Evolutionary conservation across 1,140 invertebrate species (phyloP), one percentile per base, ranked within the genome.

Genomic region (Apis florea): DNA sequence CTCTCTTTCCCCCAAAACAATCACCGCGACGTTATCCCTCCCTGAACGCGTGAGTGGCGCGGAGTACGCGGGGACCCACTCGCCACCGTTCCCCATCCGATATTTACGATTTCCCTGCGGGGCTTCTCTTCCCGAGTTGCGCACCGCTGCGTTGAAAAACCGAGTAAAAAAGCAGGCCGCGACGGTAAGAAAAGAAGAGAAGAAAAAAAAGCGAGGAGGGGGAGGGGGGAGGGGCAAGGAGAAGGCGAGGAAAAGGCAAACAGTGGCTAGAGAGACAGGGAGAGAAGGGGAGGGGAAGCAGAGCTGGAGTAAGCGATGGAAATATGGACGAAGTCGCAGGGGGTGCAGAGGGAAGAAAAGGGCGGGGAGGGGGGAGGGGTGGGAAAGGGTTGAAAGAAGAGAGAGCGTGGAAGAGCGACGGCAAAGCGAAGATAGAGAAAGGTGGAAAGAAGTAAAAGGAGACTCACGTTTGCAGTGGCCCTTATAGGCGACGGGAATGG

Each of bases 401-500:
- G 13, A n/a, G 12, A 26, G 21, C 31, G 31, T 6, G 11, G 19
- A 40, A n/a, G n/a, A 68, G 24, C 11, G 40, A 49, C 40, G 40
- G 9, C 24, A 61, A 49, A 24, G 9, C 12, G 12, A 10, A 68
- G 24, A 68, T n/a, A 24, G 17, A 8, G 12, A 54, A 26, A n/a
- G 17, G 26, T 17, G 17, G 12, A 49, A 47, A n/a, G 51, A 21
- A n/a, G 15, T 19, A 21, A 64, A 53, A 26, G 31, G 54, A 69
- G 58, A 93, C 95, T 95, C 94, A 97, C 96, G 94, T 93, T 95
- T 96, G 94, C 98, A 99, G 85, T 96, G 95, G 83, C 98, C 98
- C 91, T 95, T 96, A 93, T 98, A 98, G 49, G 97, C 97, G 54
- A 98, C 95, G 58, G 96, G 97, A 92, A 98, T 96, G 79, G 97